Evolutionary conservation across 53 echinoderm and acorn worm species (phyloP).

Genomic region (Echinometra lucunter): DNA sequence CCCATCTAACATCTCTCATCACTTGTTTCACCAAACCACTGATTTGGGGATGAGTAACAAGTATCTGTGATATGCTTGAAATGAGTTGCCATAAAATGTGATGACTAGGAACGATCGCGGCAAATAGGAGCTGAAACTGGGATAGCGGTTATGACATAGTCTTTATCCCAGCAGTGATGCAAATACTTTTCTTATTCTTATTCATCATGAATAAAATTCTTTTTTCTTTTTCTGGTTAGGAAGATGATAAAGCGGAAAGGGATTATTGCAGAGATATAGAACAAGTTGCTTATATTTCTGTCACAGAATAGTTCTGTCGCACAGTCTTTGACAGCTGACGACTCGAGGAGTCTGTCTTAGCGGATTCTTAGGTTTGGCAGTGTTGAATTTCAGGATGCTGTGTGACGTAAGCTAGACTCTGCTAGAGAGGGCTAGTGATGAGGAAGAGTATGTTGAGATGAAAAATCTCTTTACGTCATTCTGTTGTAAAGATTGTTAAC

Average conservation of each 20-base stretch:
- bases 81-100: neutral
- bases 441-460: neutral
- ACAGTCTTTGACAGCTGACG: neutral
- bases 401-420: neutral
- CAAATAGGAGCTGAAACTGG: neutral
- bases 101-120: neutral
- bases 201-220: neutral
- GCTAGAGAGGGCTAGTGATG: neutral
- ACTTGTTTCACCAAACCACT: neutral
- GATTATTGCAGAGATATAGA: neutral
- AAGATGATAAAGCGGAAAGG: neutral
- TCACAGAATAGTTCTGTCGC: neutral
- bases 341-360: neutral
- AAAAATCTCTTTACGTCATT: no score
- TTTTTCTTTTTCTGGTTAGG: neutral
- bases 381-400: slow-evolving; percentile 17
- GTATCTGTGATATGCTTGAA: neutral
- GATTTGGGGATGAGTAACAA: neutral
- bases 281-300: neutral
- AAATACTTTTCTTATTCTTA: neutral
- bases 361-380: neutral
- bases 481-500: no score
- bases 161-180: neutral
- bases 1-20: neutral
- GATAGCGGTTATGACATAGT: neutral